Conservation (phyloP, 2,888 invertebrate species). For the Drosophila rellima region DNA sequence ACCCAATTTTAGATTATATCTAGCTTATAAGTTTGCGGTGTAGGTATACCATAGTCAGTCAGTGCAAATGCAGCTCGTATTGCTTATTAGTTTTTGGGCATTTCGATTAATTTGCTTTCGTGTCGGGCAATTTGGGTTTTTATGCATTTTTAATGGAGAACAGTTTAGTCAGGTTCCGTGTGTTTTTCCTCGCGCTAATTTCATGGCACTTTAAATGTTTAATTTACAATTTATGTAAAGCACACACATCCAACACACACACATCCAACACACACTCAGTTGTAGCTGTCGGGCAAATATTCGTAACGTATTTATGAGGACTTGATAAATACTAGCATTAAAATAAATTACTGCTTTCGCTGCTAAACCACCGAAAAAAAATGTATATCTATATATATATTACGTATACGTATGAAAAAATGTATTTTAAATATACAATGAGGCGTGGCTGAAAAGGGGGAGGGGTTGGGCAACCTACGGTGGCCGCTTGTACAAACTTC, state of each 20-base stretch:
- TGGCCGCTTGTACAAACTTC: conserved; percentile 40
- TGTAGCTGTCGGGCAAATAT: conserved; percentile 46
- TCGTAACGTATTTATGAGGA: conserved; percentile 66
- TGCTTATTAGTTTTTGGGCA: conserved; percentile 58
- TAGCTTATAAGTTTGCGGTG: background rate
- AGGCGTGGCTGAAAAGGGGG: background rate
- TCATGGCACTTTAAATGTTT: conserved; percentile 78
- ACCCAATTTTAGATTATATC: too few species aligned
- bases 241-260: conserved; percentile 25
- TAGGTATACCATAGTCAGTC: conserved; percentile 18
- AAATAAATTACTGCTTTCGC: conserved; percentile 84
- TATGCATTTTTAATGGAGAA: conserved; percentile 77
- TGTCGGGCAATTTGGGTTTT: conserved; percentile 54
- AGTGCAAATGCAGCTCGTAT: background rate
- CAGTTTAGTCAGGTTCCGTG: conserved; percentile 46
- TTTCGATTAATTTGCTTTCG: conserved; percentile 64
- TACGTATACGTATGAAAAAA: conserved; percentile 44
- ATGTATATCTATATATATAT: conserved; percentile 4
- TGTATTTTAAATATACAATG: conserved; percentile 61
- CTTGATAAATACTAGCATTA: conserved; percentile 85
- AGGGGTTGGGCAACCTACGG: conserved; percentile 21
- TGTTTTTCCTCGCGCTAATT: conserved; percentile 70
- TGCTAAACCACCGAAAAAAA: conserved; percentile 45
- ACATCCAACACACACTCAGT: conserved; percentile 18
- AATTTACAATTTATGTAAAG: conserved; percentile 76